These are phyloP conservation scores for Gambusia holbrooki DNA, from an alignment of 2,113 vertebrate species.

Conservation along the genomic window DNA sequence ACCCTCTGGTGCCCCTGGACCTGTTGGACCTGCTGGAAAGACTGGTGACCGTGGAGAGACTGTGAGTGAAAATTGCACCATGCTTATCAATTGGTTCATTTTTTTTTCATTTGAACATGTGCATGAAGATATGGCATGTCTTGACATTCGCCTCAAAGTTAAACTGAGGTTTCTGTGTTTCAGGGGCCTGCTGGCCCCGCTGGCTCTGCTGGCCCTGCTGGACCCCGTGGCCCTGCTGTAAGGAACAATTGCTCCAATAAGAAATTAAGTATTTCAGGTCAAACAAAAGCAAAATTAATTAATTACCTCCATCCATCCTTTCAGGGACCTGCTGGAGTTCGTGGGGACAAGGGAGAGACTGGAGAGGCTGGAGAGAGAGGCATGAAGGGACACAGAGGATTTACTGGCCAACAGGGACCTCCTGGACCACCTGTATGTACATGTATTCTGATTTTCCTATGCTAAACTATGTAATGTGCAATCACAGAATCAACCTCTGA, in stretches of 20 bases:
- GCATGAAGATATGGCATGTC: not conserved
- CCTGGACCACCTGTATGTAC: constrained; percentile 88
- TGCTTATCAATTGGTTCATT: not conserved
- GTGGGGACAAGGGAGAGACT: constrained; percentile 97
- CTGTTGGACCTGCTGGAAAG: constrained; percentile 95
- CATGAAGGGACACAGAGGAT: constrained; percentile 98
- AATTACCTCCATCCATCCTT: not conserved
- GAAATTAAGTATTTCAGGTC: not conserved
- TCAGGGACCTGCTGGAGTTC: constrained; percentile 88
- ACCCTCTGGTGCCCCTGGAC: constrained; percentile 92
- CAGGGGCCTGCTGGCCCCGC: constrained; percentile 92
- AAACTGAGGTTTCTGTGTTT: not conserved
- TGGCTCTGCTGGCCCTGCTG: constrained; percentile 89
- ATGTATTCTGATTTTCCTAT: not conserved
- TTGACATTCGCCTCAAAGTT: not conserved
- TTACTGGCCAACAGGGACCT: constrained; percentile 95
- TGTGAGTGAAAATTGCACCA: constrained; percentile 80
- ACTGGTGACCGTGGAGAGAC: constrained; percentile 93
- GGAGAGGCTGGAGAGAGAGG: constrained; percentile 97
- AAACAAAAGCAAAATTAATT: not conserved
- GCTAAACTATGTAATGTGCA: not conserved
- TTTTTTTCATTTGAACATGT: not conserved
- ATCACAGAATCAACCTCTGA: not conserved
- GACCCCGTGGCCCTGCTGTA: constrained; percentile 93
- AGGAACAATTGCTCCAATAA: constrained; percentile 70